phyloP scores from a whole-genome alignment of 2,797 vertebrate species.

The Macropus fuliginosus region DNA sequence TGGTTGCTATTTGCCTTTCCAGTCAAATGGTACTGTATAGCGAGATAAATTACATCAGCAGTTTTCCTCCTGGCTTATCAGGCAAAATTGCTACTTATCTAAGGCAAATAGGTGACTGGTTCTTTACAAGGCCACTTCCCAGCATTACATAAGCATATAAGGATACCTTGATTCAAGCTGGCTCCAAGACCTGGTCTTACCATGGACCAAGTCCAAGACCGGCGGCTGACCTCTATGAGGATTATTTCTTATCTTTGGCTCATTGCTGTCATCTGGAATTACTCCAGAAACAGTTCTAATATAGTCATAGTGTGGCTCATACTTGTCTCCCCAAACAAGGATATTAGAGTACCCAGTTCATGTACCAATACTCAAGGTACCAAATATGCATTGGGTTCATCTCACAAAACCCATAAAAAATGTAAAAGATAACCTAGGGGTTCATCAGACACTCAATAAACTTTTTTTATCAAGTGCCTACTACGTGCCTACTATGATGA shows the following conservation, averaged over 20 bases:
- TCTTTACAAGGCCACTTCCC: not conserved
- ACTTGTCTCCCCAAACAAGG: not conserved
- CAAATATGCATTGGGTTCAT: not conserved
- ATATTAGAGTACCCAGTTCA: not conserved
- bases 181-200: not conserved
- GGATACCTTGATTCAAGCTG: not conserved
- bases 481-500: not conserved
- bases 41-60: not conserved
- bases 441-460: not conserved
- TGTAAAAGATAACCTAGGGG: not conserved
- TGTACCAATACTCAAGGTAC: not conserved
- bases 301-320: not conserved
- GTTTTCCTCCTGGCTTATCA: not conserved
- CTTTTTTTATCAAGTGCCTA: not conserved
- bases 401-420: not conserved
- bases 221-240: not conserved
- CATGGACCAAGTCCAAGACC: not conserved
- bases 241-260: not conserved
- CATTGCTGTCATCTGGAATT: not conserved
- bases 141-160: not conserved
- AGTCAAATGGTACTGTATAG: not conserved
- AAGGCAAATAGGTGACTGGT: not conserved
- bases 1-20: not conserved
- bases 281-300: not conserved
- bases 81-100: not conserved